phyloP scores from a whole-genome alignment of 1,140 invertebrate species.

The Diorhabda sublineata region DNA sequence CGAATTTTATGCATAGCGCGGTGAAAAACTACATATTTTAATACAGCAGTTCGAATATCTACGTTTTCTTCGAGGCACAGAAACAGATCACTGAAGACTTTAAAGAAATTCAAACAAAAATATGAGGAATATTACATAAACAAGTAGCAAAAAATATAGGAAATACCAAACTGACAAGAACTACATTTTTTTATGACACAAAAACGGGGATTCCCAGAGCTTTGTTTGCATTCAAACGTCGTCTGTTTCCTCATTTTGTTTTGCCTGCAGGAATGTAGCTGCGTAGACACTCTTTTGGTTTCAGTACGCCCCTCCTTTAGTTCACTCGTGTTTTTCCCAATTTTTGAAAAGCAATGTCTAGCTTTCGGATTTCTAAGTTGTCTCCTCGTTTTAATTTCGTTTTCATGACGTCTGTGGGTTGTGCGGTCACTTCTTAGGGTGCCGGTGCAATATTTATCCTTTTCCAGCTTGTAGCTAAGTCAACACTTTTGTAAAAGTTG shows the following conservation, averaged over 20 bases:
- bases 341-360: slow-evolving; percentile 18
- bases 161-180: background rate
- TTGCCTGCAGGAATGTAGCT: slow-evolving; percentile 11
- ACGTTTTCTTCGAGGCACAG: no score
- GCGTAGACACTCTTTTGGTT: slow-evolving; percentile 14
- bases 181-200: background rate
- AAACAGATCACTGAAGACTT: no score
- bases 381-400: background rate
- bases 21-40: no score
- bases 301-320: slow-evolving; percentile 10
- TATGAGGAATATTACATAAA: background rate
- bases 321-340: slow-evolving; percentile 15
- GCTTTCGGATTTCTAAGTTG: background rate
- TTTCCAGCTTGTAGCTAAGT: background rate
- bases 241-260: slow-evolving; percentile 8
- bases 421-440: background rate
- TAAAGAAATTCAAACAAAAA: no score
- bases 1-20: no score
- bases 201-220: slow-evolving; percentile 7
- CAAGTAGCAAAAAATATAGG: background rate
- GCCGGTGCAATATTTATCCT: background rate
- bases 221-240: slow-evolving; percentile 10
- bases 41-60: no score
- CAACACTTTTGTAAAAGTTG: no score
- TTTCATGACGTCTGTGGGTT: background rate